These are phyloP conservation scores for Phalacrocorax aristotelis DNA, from an alignment of 2,113 vertebrate species.

Conservation along the genomic window DNA sequence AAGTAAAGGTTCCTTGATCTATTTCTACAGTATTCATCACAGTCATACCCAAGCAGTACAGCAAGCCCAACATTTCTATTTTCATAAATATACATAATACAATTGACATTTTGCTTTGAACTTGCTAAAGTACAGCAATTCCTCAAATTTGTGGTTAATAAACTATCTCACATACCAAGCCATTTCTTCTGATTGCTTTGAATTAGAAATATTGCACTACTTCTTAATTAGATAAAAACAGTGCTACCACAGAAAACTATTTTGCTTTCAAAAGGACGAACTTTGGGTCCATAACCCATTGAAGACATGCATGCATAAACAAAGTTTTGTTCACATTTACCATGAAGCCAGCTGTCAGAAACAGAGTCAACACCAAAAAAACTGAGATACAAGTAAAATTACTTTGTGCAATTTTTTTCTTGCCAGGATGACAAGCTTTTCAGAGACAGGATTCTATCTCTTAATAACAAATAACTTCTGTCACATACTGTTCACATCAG, in stretches of 20 bases:
- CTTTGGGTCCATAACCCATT: constrained; percentile 18
- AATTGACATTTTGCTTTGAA: not conserved
- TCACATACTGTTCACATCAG: constrained; percentile 77
- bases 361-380: constrained; percentile 73
- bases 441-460: constrained; percentile 80
- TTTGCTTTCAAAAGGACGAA: constrained; percentile 14
- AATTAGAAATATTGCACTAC: not conserved
- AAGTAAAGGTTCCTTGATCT: constrained; percentile 33
- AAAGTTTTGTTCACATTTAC: constrained; percentile 62
- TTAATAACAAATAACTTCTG: constrained; percentile 78
- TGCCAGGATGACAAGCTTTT: constrained; percentile 75
- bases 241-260: not conserved
- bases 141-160: constrained; percentile 9
- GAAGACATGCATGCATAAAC: constrained; percentile 20
- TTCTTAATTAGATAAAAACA: constrained; percentile 16
- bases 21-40: not conserved
- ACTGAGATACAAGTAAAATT: constrained; percentile 81
- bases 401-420: constrained; percentile 75
- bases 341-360: constrained; percentile 71
- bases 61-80: not conserved
- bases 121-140: not conserved
- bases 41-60: not conserved
- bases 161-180: not conserved
- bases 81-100: constrained; percentile 3
- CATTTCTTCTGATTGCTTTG: not conserved